phyloP scores from a whole-genome alignment of 2,888 invertebrate species.

The Sabellastarte sp. region DNA sequence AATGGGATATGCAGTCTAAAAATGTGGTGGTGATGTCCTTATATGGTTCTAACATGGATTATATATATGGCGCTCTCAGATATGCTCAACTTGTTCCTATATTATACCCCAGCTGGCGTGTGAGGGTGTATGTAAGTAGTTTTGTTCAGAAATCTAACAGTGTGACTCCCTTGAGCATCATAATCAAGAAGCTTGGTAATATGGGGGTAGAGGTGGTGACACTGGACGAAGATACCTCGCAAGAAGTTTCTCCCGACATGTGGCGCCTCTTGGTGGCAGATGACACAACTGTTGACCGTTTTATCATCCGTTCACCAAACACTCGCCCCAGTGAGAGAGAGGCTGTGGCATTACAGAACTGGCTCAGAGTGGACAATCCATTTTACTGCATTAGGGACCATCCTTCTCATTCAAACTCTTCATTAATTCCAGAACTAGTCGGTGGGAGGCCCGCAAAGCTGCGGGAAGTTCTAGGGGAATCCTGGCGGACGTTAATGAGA shows the following conservation, averaged over 20 bases:
- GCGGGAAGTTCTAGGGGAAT: neutral
- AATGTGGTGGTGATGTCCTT: conserved; percentile 27
- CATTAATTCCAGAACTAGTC: conserved; percentile 20
- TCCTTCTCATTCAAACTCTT: conserved; percentile 16
- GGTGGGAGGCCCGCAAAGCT: conserved; percentile 24
- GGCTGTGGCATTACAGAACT: conserved; percentile 21
- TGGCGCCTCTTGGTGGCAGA: conserved; percentile 29
- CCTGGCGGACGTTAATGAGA: conserved; percentile 17
- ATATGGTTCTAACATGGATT: conserved; percentile 21
- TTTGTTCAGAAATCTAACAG: conserved; percentile 1
- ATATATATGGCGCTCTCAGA: conserved; percentile 24
- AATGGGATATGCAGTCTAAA: conserved; percentile 17
- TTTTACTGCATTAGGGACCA: conserved; percentile 33
- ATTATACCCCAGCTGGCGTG: conserved; percentile 26
- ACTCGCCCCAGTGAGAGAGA: conserved; percentile 29
- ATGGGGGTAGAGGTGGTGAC: conserved; percentile 28
- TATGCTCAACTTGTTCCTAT: conserved; percentile 28
- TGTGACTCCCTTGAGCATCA: conserved; percentile 9
- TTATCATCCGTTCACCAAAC: conserved; percentile 25
- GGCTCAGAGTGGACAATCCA: conserved; percentile 16
- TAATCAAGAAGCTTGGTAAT: conserved; percentile 25
- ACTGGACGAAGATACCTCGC: conserved; percentile 11
- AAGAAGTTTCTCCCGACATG: conserved; percentile 18
- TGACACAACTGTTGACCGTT: conserved; percentile 24
- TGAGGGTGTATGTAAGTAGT: conserved; percentile 24